Base-by-base conservation (phyloP, 2,888 invertebrate genomes). In the Tenthredo notha region DNA sequence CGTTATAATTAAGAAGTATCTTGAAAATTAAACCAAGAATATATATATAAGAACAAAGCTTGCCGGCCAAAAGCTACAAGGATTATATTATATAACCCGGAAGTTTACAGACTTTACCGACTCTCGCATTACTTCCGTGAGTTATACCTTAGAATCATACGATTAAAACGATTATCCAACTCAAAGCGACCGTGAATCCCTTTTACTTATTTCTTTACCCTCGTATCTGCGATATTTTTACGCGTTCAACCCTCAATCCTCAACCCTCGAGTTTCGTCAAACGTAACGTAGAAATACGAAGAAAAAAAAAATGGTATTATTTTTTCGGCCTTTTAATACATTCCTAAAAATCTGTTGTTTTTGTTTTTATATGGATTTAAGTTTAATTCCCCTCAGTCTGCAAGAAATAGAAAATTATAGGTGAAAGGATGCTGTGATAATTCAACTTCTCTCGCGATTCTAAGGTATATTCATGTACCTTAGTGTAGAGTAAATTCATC, bases 1-100 rank as follows among this genome's bases (percentile, higher is more conserved):
- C 92, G 90, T 92, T 92, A 92, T 91, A 92, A 92, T 92, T 92
- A 92, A 90, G 91, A 91, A 92, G 91, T 92, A 92, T 91, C 90
- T 90, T 90, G 91, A 91, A 92, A 92, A 92, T 91, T 90, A 92
- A 91, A 91, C 89, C 90, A 90, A 40, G 10, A 1, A 40, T 15
- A 40, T 3, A 43, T 1, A 40, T 15, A 40, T 3, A 43, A 12
- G 74, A 21, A 25, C 7, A 21, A 74, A 43, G 21, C 21, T 12
- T 5, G 18, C n/a, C 29, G 7, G 9, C 77, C 29, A 77, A 77
- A 40, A 43, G 25, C 21, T 33, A 15, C 18, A 9, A 18, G 50
- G 33, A 33, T 50, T 50, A 29, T 37, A 72, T 2, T 2, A n/a
- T 33, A 33, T 40, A n/a, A 47, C 29, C 21, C 47, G 77, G 18